These are phyloP conservation scores for Rhynchophorus ferrugineus DNA, from an alignment of 1,140 invertebrate species.

Conservation along the genomic window DNA sequence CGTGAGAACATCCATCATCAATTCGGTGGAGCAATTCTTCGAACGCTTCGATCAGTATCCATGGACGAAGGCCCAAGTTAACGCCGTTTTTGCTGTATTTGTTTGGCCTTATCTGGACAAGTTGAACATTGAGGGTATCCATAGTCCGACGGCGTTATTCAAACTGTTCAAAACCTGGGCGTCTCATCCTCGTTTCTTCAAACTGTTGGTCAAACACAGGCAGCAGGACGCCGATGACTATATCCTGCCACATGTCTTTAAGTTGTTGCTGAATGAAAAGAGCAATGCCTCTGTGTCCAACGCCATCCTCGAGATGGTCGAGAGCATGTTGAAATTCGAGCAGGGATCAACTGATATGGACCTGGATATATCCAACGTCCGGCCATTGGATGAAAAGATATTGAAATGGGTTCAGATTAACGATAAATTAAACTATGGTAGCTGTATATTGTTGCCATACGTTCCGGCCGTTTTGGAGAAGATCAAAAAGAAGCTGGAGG, in stretches of 20 bases:
- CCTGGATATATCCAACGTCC: constrained; percentile 37
- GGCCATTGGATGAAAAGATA: constrained; percentile 28
- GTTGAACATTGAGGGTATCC: constrained; percentile 71
- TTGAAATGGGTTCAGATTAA: constrained; percentile 34
- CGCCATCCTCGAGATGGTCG: constrained; percentile 68
- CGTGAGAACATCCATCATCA: constrained; percentile 52
- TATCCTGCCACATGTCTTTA: constrained; percentile 58
- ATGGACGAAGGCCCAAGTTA: constrained; percentile 64
- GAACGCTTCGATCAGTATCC: constrained; percentile 67
- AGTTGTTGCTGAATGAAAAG: constrained; percentile 61
- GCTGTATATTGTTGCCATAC: constrained; percentile 63
- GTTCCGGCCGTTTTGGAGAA: constrained; percentile 62
- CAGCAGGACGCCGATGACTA: constrained; percentile 41
- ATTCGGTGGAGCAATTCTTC: constrained; percentile 65
- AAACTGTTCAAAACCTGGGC: constrained; percentile 73
- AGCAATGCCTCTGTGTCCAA: constrained; percentile 56
- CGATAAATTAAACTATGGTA: constrained; percentile 60
- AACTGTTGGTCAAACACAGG: constrained; percentile 57
- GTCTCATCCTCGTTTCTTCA: constrained; percentile 65
- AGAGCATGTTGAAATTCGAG: constrained; percentile 65
- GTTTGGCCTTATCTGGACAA: constrained; percentile 76
- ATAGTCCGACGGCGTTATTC: constrained; percentile 73
- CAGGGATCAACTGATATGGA: constrained; percentile 44
- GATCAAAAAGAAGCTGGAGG: constrained; percentile 55
- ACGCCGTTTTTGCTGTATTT: constrained; percentile 66